These are phyloP conservation scores for Nycticorax nycticorax DNA, from an alignment of 2,113 vertebrate genomes.

Conservation along the genomic window DNA sequence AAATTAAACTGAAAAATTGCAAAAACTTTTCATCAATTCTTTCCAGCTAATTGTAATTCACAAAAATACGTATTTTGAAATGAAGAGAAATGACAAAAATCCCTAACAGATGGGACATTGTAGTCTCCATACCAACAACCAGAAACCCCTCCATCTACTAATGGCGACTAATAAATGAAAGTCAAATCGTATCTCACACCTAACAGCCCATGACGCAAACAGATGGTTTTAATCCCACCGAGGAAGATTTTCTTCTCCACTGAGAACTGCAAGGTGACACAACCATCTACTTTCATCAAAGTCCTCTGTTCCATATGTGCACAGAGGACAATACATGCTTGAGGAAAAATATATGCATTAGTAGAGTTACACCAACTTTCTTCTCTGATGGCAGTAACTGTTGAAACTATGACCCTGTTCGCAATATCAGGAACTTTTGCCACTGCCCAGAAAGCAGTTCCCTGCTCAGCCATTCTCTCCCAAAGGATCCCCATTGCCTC, in stretches of 20 bases:
- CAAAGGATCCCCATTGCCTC: not conserved
- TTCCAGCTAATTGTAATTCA: not conserved
- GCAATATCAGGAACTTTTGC: not conserved
- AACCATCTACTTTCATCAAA: not conserved
- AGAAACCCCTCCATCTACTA: not conserved
- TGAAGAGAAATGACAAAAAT: not conserved
- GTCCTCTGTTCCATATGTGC: not conserved
- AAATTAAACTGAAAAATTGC: not conserved
- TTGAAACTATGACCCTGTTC: not conserved
- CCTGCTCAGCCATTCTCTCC: not conserved
- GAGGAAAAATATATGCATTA: not conserved
- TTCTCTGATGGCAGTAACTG: not conserved
- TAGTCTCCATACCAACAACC: not conserved
- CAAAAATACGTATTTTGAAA: not conserved
- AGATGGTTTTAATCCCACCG: constrained; percentile 18
- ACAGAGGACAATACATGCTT: not conserved
- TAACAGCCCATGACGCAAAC: constrained; percentile 13
- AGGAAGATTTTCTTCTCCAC: not conserved
- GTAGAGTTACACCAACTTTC: not conserved
- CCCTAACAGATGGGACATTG: not conserved
- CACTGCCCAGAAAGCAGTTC: not conserved
- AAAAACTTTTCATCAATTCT: not conserved
- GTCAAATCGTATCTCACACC: not conserved
- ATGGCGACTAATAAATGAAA: not conserved
- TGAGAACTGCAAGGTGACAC: not conserved